phyloP scores from a whole-genome alignment of 2,888 invertebrate genomes.

The Nebria salina region DNA sequence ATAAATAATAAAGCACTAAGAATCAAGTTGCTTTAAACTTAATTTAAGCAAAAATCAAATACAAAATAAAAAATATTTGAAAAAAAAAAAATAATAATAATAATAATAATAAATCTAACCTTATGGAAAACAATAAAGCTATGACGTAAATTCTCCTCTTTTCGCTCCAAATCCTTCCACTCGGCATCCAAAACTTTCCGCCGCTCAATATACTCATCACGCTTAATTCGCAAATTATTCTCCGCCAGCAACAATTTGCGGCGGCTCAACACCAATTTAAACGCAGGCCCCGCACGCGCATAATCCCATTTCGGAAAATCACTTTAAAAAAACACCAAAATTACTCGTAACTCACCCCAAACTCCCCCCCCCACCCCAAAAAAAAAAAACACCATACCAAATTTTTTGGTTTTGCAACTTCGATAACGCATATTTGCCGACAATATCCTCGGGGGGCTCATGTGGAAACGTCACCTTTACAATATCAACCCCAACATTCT shows the following conservation, averaged over 20 bases:
- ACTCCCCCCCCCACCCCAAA: not conserved
- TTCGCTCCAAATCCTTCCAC: conserved; percentile 67
- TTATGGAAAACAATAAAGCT: conserved; percentile 72
- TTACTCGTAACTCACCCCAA: conserved; percentile 49
- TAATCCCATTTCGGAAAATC: conserved; percentile 73
- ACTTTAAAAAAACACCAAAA: conserved; percentile 56
- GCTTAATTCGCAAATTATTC: conserved; percentile 63
- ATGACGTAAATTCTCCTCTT: conserved; percentile 66
- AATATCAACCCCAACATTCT: conserved; percentile 31
- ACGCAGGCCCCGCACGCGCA: conserved; percentile 67
- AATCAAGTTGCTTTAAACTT: too few species aligned
- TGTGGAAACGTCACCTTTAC: conserved; percentile 61
- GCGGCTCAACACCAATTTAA: conserved; percentile 66
- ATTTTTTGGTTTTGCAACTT: conserved; percentile 65
- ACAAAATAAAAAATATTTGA: not conserved
- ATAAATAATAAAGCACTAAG: too few species aligned
- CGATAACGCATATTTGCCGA: conserved; percentile 67
- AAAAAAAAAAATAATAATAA: not conserved
- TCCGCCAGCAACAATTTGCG: conserved; percentile 67
- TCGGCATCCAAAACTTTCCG: conserved; percentile 64
- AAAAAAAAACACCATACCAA: conserved; percentile 59
- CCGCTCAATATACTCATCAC: conserved; percentile 61
- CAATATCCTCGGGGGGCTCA: conserved; percentile 65
- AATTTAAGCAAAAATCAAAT: too few species aligned
- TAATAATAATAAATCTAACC: conserved; percentile 56